Evolutionary conservation across 2,113 vertebrate species (phyloP).

Genomic region (Ailurus styani): DNA sequence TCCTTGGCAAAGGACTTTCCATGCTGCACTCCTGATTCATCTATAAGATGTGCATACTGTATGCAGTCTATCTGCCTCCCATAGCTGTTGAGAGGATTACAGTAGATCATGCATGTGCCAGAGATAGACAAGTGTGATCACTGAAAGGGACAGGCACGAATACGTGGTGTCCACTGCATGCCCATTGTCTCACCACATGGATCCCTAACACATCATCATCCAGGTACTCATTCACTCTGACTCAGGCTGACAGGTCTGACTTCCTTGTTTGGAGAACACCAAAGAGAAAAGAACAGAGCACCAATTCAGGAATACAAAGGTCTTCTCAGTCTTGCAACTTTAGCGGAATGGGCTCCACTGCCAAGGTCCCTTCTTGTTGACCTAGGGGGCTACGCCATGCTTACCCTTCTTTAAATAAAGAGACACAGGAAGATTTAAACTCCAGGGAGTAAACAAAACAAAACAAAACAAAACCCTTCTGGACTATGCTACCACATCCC

Average conservation of each 20-base stretch:
- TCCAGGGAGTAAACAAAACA: neutral
- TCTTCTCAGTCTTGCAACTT: neutral
- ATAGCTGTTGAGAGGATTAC: neutral
- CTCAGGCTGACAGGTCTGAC: neutral
- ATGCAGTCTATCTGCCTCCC: neutral
- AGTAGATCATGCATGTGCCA: neutral
- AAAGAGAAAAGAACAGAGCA: neutral
- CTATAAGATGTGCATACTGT: neutral
- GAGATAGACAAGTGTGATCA: rapidly evolving
- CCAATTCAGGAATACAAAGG: neutral
- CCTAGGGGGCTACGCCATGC: neutral
- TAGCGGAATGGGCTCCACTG: neutral
- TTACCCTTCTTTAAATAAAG: neutral
- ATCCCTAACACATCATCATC: neutral
- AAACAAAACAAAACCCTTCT: neutral
- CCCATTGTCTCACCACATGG: rapidly evolving
- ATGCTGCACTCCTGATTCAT: rapidly evolving
- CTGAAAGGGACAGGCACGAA: neutral
- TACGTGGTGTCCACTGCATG: rapidly evolving
- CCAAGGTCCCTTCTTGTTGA: neutral
- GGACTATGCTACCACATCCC: neutral
- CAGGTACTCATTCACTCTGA: neutral
- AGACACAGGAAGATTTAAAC: neutral
- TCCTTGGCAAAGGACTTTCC: neutral
- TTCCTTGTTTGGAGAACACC: neutral